These are phyloP conservation scores for Rhagonycha fulva DNA, from an alignment of 2,888 invertebrate genomes.

Conservation along the genomic window DNA sequence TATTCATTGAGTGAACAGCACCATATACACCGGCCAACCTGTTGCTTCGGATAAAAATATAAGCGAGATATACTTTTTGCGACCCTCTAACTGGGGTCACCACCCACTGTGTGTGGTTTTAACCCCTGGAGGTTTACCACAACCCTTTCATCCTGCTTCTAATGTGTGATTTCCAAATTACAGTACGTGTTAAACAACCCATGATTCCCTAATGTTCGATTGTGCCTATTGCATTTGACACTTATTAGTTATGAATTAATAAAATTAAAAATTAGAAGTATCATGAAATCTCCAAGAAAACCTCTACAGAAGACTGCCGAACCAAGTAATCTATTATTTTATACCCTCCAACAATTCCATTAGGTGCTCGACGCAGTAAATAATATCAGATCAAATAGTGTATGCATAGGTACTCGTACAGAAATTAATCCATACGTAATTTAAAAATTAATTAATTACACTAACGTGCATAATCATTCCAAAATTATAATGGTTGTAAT, in stretches of 20 bases:
- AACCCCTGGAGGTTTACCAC: constrained; percentile 40
- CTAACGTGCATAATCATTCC: constrained; percentile 16
- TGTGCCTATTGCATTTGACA: constrained; percentile 25
- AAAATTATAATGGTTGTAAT: constrained; percentile 24
- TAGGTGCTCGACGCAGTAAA: not conserved
- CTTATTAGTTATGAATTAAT: constrained; percentile 11
- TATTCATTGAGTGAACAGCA: constrained; percentile 30
- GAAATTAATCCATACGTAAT: not conserved
- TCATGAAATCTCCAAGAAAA: not conserved
- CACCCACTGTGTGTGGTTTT: constrained; percentile 40
- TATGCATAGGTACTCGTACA: not conserved
- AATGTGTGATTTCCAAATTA: constrained; percentile 38
- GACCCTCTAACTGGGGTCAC: constrained; percentile 35
- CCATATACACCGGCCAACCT: constrained; percentile 30
- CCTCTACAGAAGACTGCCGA: not conserved
- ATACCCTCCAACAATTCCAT: not conserved
- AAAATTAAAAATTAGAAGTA: not conserved
- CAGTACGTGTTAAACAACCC: constrained; percentile 32
- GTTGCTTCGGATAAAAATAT: constrained; percentile 33
- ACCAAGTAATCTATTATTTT: not conserved
- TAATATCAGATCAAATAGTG: not conserved
- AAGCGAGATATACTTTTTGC: constrained; percentile 33
- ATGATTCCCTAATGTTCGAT: constrained; percentile 28
- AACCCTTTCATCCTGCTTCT: constrained; percentile 40
- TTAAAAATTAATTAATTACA: not conserved